A percentile compares a stretch with the other conserved stretches of the same genome.
Conservation (phyloP, 2,113 vertebrate genomes). For the Phalacrocorax brasilianus region DNA sequence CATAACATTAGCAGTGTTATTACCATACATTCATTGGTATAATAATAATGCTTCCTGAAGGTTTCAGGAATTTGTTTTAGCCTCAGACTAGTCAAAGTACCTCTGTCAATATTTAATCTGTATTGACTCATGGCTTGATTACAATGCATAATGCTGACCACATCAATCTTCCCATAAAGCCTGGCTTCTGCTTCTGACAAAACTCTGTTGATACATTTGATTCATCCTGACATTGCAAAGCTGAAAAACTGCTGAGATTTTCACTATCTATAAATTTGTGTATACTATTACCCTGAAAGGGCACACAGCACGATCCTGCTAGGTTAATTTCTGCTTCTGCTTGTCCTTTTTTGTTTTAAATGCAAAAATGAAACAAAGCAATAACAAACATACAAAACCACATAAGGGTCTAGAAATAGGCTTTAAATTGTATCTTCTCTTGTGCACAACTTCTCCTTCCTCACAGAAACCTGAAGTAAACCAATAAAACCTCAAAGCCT, state of each 20-base stretch:
- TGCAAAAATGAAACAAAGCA: background rate
- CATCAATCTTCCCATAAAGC: constrained; percentile 36
- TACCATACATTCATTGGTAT: background rate
- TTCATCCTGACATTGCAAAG: background rate
- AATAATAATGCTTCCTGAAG: constrained; percentile 17
- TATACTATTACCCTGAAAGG: background rate
- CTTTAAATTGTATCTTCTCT: background rate
- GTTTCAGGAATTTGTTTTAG: background rate
- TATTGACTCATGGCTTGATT: constrained; percentile 36
- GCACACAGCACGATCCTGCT: background rate
- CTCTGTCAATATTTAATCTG: constrained; percentile 65
- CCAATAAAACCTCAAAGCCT: background rate
- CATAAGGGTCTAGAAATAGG: background rate
- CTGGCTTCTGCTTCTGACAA: constrained; percentile 7
- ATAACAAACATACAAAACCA: background rate
- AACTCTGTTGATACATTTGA: constrained; percentile 37
- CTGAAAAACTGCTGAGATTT: constrained; percentile 39
- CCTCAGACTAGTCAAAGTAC: background rate
- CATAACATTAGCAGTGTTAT: background rate
- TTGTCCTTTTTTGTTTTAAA: background rate
- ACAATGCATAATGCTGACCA: constrained; percentile 14
- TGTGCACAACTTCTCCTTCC: background rate
- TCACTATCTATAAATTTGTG: background rate
- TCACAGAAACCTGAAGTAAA: background rate
- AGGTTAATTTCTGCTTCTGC: background rate